Percentiles rank a stretch among this genome's conserved stretches.
These are phyloP conservation scores for Drosophila cardini DNA, from an alignment of 1,140 invertebrate genomes.

Conservation along the genomic window DNA sequence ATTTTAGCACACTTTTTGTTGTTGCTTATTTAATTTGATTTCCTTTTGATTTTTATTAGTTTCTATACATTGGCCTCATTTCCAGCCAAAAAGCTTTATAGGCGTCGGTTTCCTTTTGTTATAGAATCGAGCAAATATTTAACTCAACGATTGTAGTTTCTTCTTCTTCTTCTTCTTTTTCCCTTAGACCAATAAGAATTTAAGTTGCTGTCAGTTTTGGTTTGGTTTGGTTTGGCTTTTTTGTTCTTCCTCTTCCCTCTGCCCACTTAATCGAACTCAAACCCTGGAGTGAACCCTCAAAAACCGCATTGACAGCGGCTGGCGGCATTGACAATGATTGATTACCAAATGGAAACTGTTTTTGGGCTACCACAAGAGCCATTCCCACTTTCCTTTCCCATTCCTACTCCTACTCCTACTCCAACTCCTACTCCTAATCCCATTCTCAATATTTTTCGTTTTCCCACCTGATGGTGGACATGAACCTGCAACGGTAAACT, in stretches of 20 bases:
- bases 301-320: slow-evolving; percentile 69
- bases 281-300: slow-evolving; percentile 20
- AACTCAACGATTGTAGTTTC: not conserved
- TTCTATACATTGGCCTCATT: slow-evolving; percentile 65
- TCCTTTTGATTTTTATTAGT: slow-evolving; percentile 82
- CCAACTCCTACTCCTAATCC: no score
- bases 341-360: slow-evolving; percentile 79
- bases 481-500: slow-evolving; percentile 32
- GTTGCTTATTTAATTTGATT: slow-evolving; percentile 81
- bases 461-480: slow-evolving; percentile 36
- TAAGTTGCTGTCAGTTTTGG: slow-evolving; percentile 49
- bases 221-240: not conserved
- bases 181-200: slow-evolving; percentile 41
- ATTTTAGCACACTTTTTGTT: slow-evolving; percentile 50
- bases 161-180: no score
- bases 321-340: slow-evolving; percentile 81
- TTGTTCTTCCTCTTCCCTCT: not conserved
- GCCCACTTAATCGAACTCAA: not conserved
- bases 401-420: no score
- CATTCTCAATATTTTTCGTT: slow-evolving; percentile 23
- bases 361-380: slow-evolving; percentile 61
- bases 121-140: slow-evolving; percentile 35
- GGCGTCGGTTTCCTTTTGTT: slow-evolving; percentile 35
- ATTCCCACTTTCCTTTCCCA: no score
- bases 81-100: slow-evolving; percentile 26